Evolutionary conservation across 2,113 vertebrate genomes (phyloP), one percentile per base, ranked within the genome.

Genomic region (Centropristis striata): DNA sequence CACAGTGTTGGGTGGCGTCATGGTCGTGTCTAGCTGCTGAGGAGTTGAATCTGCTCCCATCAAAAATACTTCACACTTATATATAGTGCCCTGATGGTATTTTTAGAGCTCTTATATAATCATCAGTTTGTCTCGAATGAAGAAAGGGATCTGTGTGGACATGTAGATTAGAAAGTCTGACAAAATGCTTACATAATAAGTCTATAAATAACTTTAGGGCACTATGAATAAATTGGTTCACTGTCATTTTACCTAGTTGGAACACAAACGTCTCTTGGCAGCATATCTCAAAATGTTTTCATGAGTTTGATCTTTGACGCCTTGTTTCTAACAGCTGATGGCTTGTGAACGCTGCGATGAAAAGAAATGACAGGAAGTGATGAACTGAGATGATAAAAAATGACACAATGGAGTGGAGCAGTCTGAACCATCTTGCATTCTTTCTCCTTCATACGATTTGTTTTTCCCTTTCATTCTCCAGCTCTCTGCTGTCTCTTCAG

Each of bases 51-150:
- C 71, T 84, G 80, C 54, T 74, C 61, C 57, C 54, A 49, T 81
- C 41, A 53, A 71, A 81, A 77, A 79, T 58, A 78, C 39, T 60
- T 46, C 63, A 54, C 58, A 23, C 50, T 47, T 60, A 83, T 75
- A 78, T 78, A 79, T 81, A 84, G 71, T 44, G 25, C 47, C 53
- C 16, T 54, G 21, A 2, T 63, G 39, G n/a, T 84, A 91, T 90
- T 91, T 88, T 80, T 84, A 79, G 86, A 85, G 8, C n/a, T 47
- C 46, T 91, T 91, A 77, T 73, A 65, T 87, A 87, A 91, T 74
- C 32, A 41, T 36, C 41, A 81, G 65, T 84, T 71, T 81, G 61
- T 81, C 57, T 28, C 14, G 71, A 72, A 55, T 72, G 28, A 57
- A 67, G 53, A 71, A 74, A 79, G 76, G 13, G 16, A 77, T 78